Conservation (phyloP, 2,797 vertebrate genomes). For the Pteronotus mesoamericanus region DNA sequence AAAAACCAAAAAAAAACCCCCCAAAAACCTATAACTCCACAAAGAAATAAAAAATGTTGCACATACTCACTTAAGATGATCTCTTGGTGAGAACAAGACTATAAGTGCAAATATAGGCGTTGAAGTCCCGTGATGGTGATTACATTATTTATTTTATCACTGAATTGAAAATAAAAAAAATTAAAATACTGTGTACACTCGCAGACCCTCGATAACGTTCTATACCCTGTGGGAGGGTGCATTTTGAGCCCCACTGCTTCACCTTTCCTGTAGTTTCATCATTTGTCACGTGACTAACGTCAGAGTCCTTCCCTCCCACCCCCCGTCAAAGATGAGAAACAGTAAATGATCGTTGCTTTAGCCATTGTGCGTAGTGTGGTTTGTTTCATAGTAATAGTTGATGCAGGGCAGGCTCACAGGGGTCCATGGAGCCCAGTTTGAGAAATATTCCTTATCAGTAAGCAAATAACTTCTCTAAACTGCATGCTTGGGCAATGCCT, state of each 20-base stretch:
- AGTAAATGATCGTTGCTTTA: neutral
- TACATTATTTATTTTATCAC: neutral
- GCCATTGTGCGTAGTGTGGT: neutral
- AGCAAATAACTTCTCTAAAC: slow-evolving; percentile 24
- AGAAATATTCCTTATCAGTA: neutral
- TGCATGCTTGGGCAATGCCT: neutral
- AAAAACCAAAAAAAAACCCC: too few relatives aligned
- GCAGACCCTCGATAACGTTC: neutral
- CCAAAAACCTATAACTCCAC: neutral
- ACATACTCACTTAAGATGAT: neutral
- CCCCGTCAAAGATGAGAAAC: neutral
- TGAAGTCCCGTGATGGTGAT: neutral
- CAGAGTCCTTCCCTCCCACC: too few relatives aligned
- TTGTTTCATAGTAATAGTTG: neutral
- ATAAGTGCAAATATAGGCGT: neutral
- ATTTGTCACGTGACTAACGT: neutral
- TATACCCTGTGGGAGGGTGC: neutral
- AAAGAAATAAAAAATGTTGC: neutral
- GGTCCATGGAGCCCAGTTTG: neutral
- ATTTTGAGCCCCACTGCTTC: neutral
- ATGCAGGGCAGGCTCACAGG: neutral
- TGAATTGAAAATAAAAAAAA: neutral
- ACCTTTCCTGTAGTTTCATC: neutral
- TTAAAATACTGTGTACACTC: neutral
- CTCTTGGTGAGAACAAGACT: neutral